Evolutionary conservation across 2,113 vertebrate species (phyloP), one percentile per base, ranked within the genome.

Genomic region (Sialia sialis): DNA sequence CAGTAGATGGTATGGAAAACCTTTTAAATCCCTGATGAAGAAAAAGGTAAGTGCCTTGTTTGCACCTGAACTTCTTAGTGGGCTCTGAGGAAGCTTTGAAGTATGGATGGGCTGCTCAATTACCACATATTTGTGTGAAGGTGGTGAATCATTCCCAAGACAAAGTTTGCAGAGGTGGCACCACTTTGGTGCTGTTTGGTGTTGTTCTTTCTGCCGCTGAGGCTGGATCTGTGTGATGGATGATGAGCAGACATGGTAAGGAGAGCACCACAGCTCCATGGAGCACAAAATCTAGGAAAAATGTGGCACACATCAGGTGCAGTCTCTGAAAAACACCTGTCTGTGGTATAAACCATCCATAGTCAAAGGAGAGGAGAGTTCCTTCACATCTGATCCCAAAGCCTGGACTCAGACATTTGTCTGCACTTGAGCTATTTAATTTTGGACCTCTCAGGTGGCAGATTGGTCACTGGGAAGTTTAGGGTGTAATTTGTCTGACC

Each of bases 1-100:
- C 48, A 76, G 79, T 30, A 93, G 91, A 34, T 60, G 67, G 29
- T 68, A 92, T 10, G 69, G 91, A 70, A 89, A 87, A 34, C 6
- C 30, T 64, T 5, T 84, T 59, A 94, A 66, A 64, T 2, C 32
- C 9, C 20, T 74, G 56, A 3, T 51, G 8, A 44, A 46, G 26
- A 62, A 72, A 87, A 80, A 78, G 43, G 84, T 89, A 74, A 97
- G 91, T 63, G 43, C n/a, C 23, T 66, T 29, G 49, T 63, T 56
- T 78, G 34, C 48, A 59, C 25, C n/a, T 56, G 41, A 70, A 39
- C 43, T 55, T 66, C 34, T 66, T 15, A n/a, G 26, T 51, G 41
- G 16, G 20, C n/a, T 29, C n/a, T 67, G 92, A 63, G 27, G 34
- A 76, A 51, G 22, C 20, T 85, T 68, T 67, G 12, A 41, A 34